phyloP scores from a whole-genome alignment of 2,888 invertebrate species.

The Sympetrum striolatum region DNA sequence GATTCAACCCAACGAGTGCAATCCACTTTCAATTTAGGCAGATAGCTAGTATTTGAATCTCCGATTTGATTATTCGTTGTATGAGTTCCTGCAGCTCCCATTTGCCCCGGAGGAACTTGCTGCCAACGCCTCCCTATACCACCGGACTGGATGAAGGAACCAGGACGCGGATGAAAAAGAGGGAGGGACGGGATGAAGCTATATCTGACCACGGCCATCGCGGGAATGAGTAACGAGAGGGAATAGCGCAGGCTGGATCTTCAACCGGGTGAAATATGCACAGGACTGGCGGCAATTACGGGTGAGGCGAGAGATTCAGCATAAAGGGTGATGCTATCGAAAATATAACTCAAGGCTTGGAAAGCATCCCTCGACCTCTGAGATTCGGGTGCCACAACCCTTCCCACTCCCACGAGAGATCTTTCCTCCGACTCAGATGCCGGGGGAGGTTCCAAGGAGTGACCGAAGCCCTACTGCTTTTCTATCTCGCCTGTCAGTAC shows the following conservation, averaged over 20 bases:
- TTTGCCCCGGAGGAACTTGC: not conserved
- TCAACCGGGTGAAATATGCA: constrained; percentile 42
- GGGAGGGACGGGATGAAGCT: not conserved
- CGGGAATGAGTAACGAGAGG: constrained; percentile 39
- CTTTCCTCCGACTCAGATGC: not conserved
- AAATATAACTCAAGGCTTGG: constrained; percentile 15
- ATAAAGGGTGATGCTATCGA: constrained; percentile 40
- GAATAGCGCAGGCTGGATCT: not conserved
- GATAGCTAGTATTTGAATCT: no score
- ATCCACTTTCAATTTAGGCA: no score
- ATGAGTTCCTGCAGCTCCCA: not conserved
- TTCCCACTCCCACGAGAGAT: not conserved
- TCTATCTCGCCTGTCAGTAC: not conserved
- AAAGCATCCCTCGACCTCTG: constrained; percentile 10
- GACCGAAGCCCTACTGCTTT: not conserved
- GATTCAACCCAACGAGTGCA: no score
- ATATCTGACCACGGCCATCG: constrained; percentile 34
- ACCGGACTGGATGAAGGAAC: not conserved
- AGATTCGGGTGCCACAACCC: constrained; percentile 25
- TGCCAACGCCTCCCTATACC: not conserved
- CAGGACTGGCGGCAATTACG: constrained; percentile 30
- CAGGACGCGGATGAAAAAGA: not conserved
- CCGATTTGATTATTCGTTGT: not conserved
- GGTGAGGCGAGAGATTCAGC: constrained; percentile 31
- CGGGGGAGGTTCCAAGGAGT: not conserved